phyloP scores from a whole-genome alignment of 1,140 invertebrate genomes.

The Drosophila oshimai region DNA sequence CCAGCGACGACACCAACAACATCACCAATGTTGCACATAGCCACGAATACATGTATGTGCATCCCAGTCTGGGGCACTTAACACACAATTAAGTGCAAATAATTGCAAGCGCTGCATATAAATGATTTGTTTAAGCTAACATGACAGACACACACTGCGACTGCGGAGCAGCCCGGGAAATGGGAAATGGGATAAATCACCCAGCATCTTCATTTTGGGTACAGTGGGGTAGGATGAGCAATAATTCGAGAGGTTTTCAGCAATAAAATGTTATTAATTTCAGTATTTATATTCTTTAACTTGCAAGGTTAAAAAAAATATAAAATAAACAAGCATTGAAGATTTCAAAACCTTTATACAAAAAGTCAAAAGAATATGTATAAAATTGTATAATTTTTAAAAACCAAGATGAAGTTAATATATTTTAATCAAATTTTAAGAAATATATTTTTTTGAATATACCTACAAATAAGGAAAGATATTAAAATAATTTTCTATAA shows the following conservation, averaged over 20 bases:
- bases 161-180: neutral
- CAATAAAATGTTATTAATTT: no score
- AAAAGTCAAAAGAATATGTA: no score
- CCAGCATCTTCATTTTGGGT: constrained; percentile 51
- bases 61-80: constrained; percentile 69
- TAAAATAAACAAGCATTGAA: no score
- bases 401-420: no score
- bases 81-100: constrained; percentile 81
- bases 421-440: no score
- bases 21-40: neutral
- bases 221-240: neutral
- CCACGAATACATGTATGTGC: constrained; percentile 1
- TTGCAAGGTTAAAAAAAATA: no score
- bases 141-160: constrained; percentile 53
- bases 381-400: no score
- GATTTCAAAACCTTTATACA: no score
- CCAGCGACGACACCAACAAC: constrained; percentile 35
- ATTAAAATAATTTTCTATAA: no score
- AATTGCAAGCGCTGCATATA: constrained; percentile 79
- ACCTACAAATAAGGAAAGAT: no score
- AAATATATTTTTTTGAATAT: no score
- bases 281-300: no score
- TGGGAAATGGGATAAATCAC: constrained; percentile 41
- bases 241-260: neutral
- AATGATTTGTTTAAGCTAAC: constrained; percentile 79